Base-by-base conservation (phyloP, 2,113 vertebrate genomes). In the Ailuropoda melanoleuca region DNA sequence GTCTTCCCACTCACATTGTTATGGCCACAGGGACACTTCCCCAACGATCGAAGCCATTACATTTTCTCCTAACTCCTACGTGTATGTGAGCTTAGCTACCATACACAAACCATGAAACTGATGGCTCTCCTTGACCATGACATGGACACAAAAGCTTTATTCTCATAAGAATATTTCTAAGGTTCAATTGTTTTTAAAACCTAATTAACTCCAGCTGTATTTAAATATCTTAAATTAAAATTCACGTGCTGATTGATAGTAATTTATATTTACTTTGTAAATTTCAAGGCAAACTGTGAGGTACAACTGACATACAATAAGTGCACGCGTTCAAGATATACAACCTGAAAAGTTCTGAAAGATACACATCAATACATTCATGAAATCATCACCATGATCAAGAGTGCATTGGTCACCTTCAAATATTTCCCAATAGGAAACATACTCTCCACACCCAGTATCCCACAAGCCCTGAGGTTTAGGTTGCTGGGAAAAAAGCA, bases 21-120 rank as follows among this genome's bases (percentile, higher is more conserved):
- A 37, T 6, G 12, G 7, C 3, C 13, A 8, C n/a, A 21, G 15
- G 3, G 9, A 39, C 39, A 3, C 19, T 18, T 34, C 18, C 17
- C 9, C 11, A 8, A 12, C 4, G 12, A 3, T 34, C 26, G 21
- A 23, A 37, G 10, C 0, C 50, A 3, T 60, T 9, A 7, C 1
- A 31, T 29, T 26, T 74, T 60, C 7, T 86, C n/a, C 4, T 5
- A 60, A 18, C 8, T 43, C 5, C 1, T 2, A 6, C 3, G 19
- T 19, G 50, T 8, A 8, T 31, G 10, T 83, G 34, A 64, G 34
- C 9, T 58, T 37, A 31, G 13, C 13, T 72, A 50, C 26, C 19
- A 8, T 9, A 43, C 2, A 3, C 2, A 19, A 60, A 13, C 8
- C 2, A 1, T 39, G 62, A 83, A 87, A n/a, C 9, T 48, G 21